These are phyloP conservation scores for Caenorhabditis afra DNA, from an alignment of 2,888 invertebrate genomes.

Conservation along the genomic window DNA sequence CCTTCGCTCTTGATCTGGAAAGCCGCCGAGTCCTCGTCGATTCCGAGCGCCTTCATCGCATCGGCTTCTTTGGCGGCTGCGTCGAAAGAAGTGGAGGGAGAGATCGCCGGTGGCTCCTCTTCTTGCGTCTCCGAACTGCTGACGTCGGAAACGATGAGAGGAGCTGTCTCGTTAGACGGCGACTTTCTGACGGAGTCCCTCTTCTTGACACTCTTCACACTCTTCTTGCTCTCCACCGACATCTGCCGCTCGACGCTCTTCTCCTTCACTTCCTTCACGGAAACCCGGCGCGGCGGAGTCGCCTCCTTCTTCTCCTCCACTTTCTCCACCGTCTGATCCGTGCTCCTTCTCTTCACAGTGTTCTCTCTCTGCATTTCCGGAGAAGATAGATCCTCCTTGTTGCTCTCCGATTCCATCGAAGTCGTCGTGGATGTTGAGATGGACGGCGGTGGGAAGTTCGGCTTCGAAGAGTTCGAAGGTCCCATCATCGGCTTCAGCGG, in stretches of 20 bases:
- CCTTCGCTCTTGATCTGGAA: slow-evolving; percentile 46
- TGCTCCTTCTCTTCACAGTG: slow-evolving; percentile 41
- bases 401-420: slow-evolving; percentile 50
- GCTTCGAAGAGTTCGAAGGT: slow-evolving; percentile 18
- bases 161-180: slow-evolving; percentile 55
- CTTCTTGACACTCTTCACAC: slow-evolving; percentile 54
- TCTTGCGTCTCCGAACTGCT: slow-evolving; percentile 68
- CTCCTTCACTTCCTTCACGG: slow-evolving; percentile 11
- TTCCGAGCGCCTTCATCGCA: slow-evolving; percentile 27
- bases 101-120: slow-evolving; percentile 53
- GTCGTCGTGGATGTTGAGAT: slow-evolving; percentile 49
- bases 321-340: slow-evolving; percentile 33
- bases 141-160: slow-evolving; percentile 72
- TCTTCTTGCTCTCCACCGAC: slow-evolving; percentile 51
- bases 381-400: slow-evolving; percentile 50
- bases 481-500: slow-evolving; percentile 56
- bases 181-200: slow-evolving; percentile 44
- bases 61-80: slow-evolving; percentile 31
- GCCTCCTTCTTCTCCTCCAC: slow-evolving; percentile 31
- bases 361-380: slow-evolving; percentile 50
- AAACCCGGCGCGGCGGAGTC: slow-evolving; percentile 19
- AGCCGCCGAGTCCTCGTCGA: slow-evolving; percentile 54
- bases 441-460: slow-evolving; percentile 33
- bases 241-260: slow-evolving; percentile 43
- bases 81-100: slow-evolving; percentile 44